Percentiles rank a stretch among this genome's conserved stretches.
Conservation (phyloP, 1,140 invertebrate genomes). For the Macrocentrus cingulum region DNA sequence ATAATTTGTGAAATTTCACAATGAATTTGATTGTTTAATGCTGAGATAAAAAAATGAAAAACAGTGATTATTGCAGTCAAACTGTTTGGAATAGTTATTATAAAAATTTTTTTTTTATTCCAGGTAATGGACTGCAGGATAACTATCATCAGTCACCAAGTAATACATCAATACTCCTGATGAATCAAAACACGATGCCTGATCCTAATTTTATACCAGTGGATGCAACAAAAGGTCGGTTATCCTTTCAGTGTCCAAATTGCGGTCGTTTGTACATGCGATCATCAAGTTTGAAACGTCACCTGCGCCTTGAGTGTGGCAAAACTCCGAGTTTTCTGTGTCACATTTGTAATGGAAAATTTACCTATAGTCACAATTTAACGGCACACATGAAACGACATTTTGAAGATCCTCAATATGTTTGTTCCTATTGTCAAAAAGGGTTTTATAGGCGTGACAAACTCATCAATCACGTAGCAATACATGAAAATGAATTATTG, state of each 20-base stretch:
- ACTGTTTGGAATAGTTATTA: too few species aligned
- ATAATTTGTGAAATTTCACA: too few species aligned
- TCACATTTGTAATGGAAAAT: constrained; percentile 50
- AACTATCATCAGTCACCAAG: background rate
- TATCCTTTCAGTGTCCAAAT: constrained; percentile 57
- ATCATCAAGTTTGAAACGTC: constrained; percentile 61
- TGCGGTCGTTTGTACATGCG: constrained; percentile 63
- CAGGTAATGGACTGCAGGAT: constrained; percentile 41
- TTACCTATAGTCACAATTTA: constrained; percentile 52
- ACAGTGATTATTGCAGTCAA: too few species aligned
- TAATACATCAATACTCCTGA: background rate
- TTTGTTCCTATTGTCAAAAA: constrained; percentile 58
- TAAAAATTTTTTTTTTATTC: constrained; percentile 34
- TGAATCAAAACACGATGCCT: background rate
- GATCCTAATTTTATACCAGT: constrained; percentile 28
- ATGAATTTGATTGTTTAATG: too few species aligned
- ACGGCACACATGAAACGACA: constrained; percentile 55
- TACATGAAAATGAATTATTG: constrained; percentile 26
- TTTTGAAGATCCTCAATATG: constrained; percentile 60
- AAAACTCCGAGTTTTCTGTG: constrained; percentile 56
- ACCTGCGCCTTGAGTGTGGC: constrained; percentile 58
- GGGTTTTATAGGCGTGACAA: constrained; percentile 59
- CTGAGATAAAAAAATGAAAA: too few species aligned
- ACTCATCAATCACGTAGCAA: constrained; percentile 42
- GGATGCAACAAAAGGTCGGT: constrained; percentile 36